Percentiles rank a stretch among this genome's conserved stretches.
Evolutionary conservation across 2,797 vertebrate species (phyloP).

Genomic region (Leptatherina wallacei): DNA sequence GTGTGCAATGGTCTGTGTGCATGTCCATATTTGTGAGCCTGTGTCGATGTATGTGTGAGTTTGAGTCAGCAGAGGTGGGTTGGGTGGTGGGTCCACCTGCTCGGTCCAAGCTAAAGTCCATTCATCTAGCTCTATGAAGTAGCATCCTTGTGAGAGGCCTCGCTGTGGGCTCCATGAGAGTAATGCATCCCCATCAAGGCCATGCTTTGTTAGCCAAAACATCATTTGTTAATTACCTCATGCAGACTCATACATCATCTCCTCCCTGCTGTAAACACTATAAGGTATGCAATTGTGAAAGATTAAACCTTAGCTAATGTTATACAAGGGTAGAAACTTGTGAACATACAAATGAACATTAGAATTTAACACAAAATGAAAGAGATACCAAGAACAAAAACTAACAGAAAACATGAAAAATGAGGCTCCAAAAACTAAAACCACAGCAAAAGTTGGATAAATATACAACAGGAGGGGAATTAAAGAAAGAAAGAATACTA

Average conservation of each 20-base stretch:
- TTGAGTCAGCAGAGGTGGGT: slow-evolving; percentile 43
- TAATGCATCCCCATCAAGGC: slow-evolving; percentile 72
- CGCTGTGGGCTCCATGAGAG: slow-evolving; percentile 67
- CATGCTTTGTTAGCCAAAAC: slow-evolving; percentile 75
- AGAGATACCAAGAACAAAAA: too few relatives aligned
- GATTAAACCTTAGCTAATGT: slow-evolving; percentile 53
- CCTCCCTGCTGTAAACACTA: slow-evolving; percentile 76
- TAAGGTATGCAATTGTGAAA: slow-evolving; percentile 63
- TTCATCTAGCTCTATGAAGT: slow-evolving; percentile 79
- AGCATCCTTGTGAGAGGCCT: slow-evolving; percentile 60
- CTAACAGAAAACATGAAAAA: too few relatives aligned
- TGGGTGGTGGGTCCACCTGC: slow-evolving; percentile 70
- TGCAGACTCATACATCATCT: slow-evolving; percentile 72
- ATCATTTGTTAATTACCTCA: slow-evolving; percentile 83
- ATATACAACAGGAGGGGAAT: too few relatives aligned
- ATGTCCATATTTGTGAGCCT: slow-evolving; percentile 27
- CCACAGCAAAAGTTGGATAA: too few relatives aligned
- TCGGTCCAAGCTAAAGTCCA: slow-evolving; percentile 65
- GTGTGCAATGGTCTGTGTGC: slow-evolving; percentile 33
- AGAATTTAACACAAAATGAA: background rate
- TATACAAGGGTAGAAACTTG: slow-evolving; percentile 65
- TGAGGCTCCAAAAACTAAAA: too few relatives aligned
- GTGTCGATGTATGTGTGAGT: slow-evolving; percentile 21
- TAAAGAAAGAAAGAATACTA: too few relatives aligned
- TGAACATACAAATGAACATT: background rate